phyloP scores from a whole-genome alignment of 1,140 invertebrate species.

The Lasioglossum albipes region DNA sequence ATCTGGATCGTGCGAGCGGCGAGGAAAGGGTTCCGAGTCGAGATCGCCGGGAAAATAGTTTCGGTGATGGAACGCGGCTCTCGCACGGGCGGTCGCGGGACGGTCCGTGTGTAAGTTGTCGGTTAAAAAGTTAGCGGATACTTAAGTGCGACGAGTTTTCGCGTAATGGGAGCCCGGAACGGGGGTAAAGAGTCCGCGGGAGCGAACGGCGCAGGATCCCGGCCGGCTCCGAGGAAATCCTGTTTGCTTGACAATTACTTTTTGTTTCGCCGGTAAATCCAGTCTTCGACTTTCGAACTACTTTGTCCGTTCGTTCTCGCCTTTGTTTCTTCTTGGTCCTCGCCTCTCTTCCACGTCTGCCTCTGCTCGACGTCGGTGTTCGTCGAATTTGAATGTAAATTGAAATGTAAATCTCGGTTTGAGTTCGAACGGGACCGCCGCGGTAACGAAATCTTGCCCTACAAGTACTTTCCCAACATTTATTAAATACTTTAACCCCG shows the following conservation, averaged over 20 bases:
- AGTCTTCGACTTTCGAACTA: constrained; percentile 26
- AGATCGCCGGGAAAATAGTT: constrained; percentile 28
- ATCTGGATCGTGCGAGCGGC: no score
- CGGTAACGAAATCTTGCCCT: not conserved
- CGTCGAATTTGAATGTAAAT: not conserved
- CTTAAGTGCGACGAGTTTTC: constrained; percentile 40
- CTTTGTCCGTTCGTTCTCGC: not conserved
- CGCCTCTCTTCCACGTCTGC: not conserved
- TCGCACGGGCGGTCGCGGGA: not conserved
- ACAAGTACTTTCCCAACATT: not conserved
- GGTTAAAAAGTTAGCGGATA: constrained; percentile 57
- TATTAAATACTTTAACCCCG: no score
- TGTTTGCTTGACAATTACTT: constrained; percentile 45
- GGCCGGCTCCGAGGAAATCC: constrained; percentile 6
- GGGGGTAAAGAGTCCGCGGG: not conserved
- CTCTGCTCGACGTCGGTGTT: not conserved
- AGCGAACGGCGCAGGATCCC: not conserved
- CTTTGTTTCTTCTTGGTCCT: not conserved
- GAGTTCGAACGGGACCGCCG: not conserved
- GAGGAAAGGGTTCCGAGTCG: constrained; percentile 4
- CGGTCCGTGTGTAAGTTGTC: constrained; percentile 36
- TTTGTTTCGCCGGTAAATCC: constrained; percentile 5
- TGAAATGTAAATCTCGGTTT: not conserved
- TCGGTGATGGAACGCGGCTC: constrained; percentile 24
- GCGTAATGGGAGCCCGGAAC: constrained; percentile 40